Conservation (phyloP, 2,113 vertebrate genomes). For the Leucopsar rothschildi region DNA sequence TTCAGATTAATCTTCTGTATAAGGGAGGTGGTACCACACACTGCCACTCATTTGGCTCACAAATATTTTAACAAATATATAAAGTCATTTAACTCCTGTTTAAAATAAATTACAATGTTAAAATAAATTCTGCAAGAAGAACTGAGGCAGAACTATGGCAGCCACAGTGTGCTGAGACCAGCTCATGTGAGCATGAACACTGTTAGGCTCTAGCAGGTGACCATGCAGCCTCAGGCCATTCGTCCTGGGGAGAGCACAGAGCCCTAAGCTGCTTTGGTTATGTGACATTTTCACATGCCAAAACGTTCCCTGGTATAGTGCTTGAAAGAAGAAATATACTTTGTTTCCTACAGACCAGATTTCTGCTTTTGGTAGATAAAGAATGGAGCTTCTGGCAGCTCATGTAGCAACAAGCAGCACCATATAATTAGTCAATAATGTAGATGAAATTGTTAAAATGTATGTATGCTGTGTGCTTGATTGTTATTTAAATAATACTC, state of each 20-base stretch:
- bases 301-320: not conserved
- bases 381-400: not conserved
- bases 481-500: not conserved
- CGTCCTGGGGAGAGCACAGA: not conserved
- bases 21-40: not conserved
- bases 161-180: not conserved
- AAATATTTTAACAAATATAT: not conserved
- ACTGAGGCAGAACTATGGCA: not conserved
- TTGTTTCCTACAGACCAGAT: not conserved
- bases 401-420: not conserved
- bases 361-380: not conserved
- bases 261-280: not conserved
- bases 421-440: not conserved
- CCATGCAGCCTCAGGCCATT: rapidly evolving
- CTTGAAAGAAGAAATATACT: not conserved
- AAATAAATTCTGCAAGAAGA: not conserved
- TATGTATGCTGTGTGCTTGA: not conserved
- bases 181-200: not conserved
- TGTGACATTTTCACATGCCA: not conserved
- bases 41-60: not conserved
- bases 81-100: not conserved
- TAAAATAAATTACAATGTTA: not conserved
- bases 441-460: not conserved
- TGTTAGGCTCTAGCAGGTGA: not conserved
- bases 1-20: not conserved